Evolutionary conservation across 2,888 invertebrate species (phyloP), one percentile per base, ranked within the genome.

Genomic region (Conus canariensis): DNA sequence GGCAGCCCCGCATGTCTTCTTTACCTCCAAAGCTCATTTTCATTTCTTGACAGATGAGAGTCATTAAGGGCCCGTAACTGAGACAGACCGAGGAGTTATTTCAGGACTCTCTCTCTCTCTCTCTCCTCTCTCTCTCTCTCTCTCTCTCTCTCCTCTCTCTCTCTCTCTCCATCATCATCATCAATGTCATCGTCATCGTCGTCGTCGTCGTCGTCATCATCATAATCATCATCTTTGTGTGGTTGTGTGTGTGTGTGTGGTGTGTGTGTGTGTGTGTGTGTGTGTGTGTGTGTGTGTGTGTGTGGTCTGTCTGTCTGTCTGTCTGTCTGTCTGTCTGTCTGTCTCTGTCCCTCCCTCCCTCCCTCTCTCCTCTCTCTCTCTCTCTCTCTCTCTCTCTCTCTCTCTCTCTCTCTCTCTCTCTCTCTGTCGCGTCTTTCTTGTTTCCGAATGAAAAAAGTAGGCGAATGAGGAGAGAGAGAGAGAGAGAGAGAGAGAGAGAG

Each of bases 311-410:
- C 70, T 70, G 19, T 70, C 70, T 70, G 19, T 70, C 19, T 70
- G n/a, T 74, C n/a, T 22, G n/a, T 74, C 74, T 74, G 74, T 74
- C 74, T n/a, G 1, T n/a, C 74, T 74, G n/a, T 74, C 19, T 70
- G n/a, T 0, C 0, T 30, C 30, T 30, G 30, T 30, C 30, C 30
- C 0, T 30, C 30, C 1, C 1, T 64, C 12, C 16, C 64, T 64
- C 12, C 12, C 60, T 60, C 60, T 60, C 12, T 60, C 60, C 22
- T 22, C 22, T 22, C 70, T 70, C 70, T 70, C 70, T 70, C 70
- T 70, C 70, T 70, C 70, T 70, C 70, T 70, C 70, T 70, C 70
- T 70, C 70, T 70, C 70, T 70, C 70, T 70, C 70, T 70, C 70
- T 70, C 70, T 70, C 70, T 70, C 70, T 70, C 70, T 70, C 70